Base-by-base conservation (phyloP, 2,888 invertebrate genomes). In the Trissonchulus sp. region DNA sequence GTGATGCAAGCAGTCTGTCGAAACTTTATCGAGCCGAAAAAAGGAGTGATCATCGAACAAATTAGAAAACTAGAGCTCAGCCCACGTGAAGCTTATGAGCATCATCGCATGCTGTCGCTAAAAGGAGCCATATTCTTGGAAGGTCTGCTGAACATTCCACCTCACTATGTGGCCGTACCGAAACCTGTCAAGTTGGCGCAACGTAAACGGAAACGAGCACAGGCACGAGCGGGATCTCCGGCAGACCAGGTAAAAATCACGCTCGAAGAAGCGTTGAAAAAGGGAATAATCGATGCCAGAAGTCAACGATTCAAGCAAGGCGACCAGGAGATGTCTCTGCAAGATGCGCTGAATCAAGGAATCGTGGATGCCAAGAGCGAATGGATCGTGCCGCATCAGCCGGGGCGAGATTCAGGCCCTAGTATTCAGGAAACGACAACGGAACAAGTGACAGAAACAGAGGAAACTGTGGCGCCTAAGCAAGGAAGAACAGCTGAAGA, bases 101-200 rank as follows among this genome's bases (percentile, higher is more conserved):
- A 91, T 76, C 90, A 91, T 82, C 8, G 68, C 8, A 88, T 93
- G 81, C 92, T 94, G 31, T 91, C 93, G n/a, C 90, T 91, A 0
- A 92, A 93, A 86, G 93, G 93, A 76, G 93, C 93, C 69, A 90
- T 92, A 76, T 88, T 92, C 82, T 88, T 92, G 78, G 92, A 91
- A 86, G 92, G 92, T 81, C 87, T 94, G 74, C 85, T 93, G 69
- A 92, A 92, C 84, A 91, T 94, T 76, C 92, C 93, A 15, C 89
- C 94, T 28, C 93, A 93, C 0, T 90, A 92, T n/a, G 92, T 93
- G 84, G 92, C 93, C 1, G 91, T 93, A 33, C 92, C 92, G 0
- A 91, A 91, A 84, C 90, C 92, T 71, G 68, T 65, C 15, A 30
- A 34, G 31, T 33, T 65, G 68, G 90, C 93, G 23, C 91, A 91